Evolutionary conservation across 30 jellyfish, hydroid and myxozoan species (phyloP), one percentile per base, ranked within the genome.

Genomic region (Rhopilema esculentum): DNA sequence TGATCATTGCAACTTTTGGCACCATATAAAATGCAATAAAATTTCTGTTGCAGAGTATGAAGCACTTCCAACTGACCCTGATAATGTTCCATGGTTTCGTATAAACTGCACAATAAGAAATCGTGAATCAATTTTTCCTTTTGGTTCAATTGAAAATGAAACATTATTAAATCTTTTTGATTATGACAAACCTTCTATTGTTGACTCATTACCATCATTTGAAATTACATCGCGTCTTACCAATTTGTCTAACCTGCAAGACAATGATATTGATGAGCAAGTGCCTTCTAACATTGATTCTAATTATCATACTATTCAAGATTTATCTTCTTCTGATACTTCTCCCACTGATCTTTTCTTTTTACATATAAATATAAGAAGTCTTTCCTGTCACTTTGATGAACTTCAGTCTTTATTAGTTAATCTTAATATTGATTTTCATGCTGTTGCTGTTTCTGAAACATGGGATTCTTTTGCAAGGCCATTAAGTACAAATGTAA

Each of bases 1-100:
- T 29, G 26, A 77, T 77, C 4, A 40, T 18, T 72, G 57, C 57
- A 40, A 40, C 6, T 40, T 40, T 40, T 40, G 57, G 57, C 57
- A 40, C 57, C 57, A 40, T 40, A 40, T 40, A 12, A 40, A 40
- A 40, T 40, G 57, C 57, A 40, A 40, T 40, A 2, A 40, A 6
- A 40, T 40, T 40, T 40, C 57, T 40, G 9, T 40, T 40, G 6
- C 57, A 40, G 57, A 40, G 12, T 40, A 40, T 40, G 57, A 81
- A 33, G 67, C 81, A 23, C 81, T 79, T 27, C 27, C 67, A 23
- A 83, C 25, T 67, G 86, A 69, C n/a, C 82, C 92, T 63, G 84
- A 23, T n/a, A n/a, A n/a, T 83, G 92, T 49, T 83, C 92, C 73
- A 49, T 83, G 86, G 92, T 69, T 83, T 69, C 69, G 92, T 49